Base-by-base conservation (phyloP, 1,140 invertebrate species). In the Drosophila punjabiensis region DNA sequence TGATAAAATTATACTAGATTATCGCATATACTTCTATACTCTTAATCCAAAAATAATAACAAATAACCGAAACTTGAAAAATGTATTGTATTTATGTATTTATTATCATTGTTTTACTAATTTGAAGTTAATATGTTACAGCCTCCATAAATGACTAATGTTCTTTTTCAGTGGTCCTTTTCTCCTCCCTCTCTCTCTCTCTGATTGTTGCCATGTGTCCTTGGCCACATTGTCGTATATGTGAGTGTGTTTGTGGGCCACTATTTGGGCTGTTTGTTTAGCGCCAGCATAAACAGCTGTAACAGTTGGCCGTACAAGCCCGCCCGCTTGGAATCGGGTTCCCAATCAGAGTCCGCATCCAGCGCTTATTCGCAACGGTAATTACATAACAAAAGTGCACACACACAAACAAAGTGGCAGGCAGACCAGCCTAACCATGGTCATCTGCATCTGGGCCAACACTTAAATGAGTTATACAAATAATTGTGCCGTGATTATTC, bases 211-310 rank as follows among this genome's bases (percentile, higher is more conserved):
- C 24, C 28, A 13, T 64, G 33, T 77, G 76, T 65, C 52, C 63
- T 70, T 81, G 78, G 48, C 53, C 60, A 52, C 56, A 67, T 78
- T 39, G 35, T n/a, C 20, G 0, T 2, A 13, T 33, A 2, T 20
- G 10, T 47, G 45, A 13, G 20, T 14, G 20, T 45, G 52, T 71
- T 18, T 70, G 47, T 48, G 76, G 67, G 60, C 69, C 60, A 32
- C 62, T 69, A 76, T 83, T 60, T 43, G 59, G 76, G 47, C 20
- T 73, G 81, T 88, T 84, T 88, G 81, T 65, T 81, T 69, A 81
- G 81, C 85, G 81, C 84, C 84, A 79, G 84, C 84, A 88, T 89
- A 88, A 88, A 84, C 85, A 88, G 73, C 81, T 84, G 85, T 84
- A 88, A 87, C 84, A 87, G 84, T 87, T 88, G 84, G 85, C 53